Evolutionary conservation across 1,140 invertebrate genomes (phyloP), one percentile per base, ranked within the genome.

Genomic region (Parasteatoda tepidariorum): DNA sequence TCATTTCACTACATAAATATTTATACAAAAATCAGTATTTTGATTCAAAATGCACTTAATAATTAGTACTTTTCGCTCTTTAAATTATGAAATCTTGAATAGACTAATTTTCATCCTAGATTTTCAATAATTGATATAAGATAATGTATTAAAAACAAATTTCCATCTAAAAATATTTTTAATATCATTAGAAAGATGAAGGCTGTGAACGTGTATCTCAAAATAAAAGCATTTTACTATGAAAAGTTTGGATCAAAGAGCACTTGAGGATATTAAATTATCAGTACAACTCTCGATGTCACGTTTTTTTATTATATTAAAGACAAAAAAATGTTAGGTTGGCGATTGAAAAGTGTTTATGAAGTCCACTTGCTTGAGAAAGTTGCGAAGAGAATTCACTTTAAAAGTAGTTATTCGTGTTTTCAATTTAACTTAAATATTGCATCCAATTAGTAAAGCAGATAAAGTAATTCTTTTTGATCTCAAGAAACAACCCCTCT

Each of bases 351-450:
- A 48, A 48, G 38, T 48, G 38, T 48, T 18, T 13, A 13, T 18
- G 5, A 13, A 13, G 13, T 41, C 13, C 38, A 13, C 4, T 48
- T 48, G 18, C 38, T 48, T 48, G 18, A 48, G 38, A 13, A 48
- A 13, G 38, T 48, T 5, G 48, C 26, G 5, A 26, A 41, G 61
- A 54, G 61, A 28, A 15, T 61, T 11, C 31, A 64, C 54, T 68
- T 79, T 62, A 68, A 79, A 68, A 79, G 76, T 79, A 79, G 76
- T 79, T 68, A 79, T 79, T 79, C 76, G 76, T 79, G 76, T 79
- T 79, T 41, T 41, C 76, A 78, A 78, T 78, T 78, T 78, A 78
- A 66, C 62, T 66, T 38, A 38, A 64, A 55, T 68, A 79, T 68
- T 68, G 64, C 30, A 33, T 57, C 62, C 64, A 79, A 79, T 79